A percentile compares a stretch with the other conserved stretches of the same genome.
Evolutionary conservation across 2,888 invertebrate genomes (phyloP).

Genomic region (Sphecodes monilicornis): DNA sequence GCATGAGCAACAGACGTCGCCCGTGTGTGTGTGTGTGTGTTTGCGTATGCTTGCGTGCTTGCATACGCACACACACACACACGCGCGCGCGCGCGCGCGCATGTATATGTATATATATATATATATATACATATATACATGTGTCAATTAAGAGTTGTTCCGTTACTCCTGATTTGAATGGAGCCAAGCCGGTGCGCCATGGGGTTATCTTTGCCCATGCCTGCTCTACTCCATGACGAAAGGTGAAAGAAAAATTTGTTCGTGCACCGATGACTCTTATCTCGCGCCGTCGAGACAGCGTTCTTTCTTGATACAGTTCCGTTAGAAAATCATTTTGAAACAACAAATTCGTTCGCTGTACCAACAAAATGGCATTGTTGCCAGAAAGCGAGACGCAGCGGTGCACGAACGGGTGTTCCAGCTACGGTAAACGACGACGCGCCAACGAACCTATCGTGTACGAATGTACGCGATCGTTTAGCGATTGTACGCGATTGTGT

Average conservation of each 20-base stretch:
- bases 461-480: not conserved
- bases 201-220: not conserved
- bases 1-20: not conserved
- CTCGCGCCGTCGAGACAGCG: not conserved
- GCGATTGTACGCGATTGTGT: not conserved
- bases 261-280: not conserved
- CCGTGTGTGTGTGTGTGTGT: too few species aligned
- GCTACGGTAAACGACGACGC: not conserved
- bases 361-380: not conserved
- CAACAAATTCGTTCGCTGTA: not conserved
- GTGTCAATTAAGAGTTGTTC: too few species aligned
- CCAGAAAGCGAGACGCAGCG: not conserved
- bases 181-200: not conserved
- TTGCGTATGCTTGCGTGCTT: too few species aligned
- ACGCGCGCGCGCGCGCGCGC: too few species aligned
- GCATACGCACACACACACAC: too few species aligned
- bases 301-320: not conserved
- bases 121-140: too few species aligned
- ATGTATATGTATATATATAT: too few species aligned
- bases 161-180: not conserved
- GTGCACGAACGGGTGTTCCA: not conserved
- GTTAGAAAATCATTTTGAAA: not conserved
- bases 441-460: not conserved
- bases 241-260: not conserved
- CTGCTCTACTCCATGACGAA: not conserved